Evolutionary conservation across 1,140 invertebrate genomes (phyloP).

Genomic region (Agrilus planipennis): DNA sequence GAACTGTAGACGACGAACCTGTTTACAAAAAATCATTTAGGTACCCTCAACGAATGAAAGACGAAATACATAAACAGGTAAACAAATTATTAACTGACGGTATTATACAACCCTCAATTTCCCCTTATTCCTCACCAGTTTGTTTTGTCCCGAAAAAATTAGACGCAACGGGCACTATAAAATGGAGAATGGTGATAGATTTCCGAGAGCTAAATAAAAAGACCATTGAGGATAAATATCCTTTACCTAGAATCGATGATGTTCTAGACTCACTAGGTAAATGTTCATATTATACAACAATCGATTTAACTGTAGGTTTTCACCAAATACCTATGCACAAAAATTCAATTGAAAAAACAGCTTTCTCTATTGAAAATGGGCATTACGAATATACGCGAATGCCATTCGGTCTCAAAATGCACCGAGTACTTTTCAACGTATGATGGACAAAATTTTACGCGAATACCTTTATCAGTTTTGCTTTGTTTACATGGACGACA

Average conservation of each 20-base stretch:
- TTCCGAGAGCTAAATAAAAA: constrained; percentile 29
- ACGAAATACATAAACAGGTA: no score
- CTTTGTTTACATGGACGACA: constrained; percentile 1
- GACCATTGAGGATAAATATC: constrained; percentile 26
- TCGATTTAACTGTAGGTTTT: constrained; percentile 33
- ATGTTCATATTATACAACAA: constrained; percentile 22
- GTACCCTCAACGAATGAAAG: no score
- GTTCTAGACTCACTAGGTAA: constrained; percentile 24
- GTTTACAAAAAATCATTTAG: no score
- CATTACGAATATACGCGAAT: constrained; percentile 8
- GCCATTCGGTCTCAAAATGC: constrained; percentile 2
- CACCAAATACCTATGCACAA: constrained; percentile 28
- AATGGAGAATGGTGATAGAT: constrained; percentile 28
- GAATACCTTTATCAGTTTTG: not conserved
- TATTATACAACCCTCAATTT: constrained; percentile 7
- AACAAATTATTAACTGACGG: constrained; percentile 13
- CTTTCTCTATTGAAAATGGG: constrained; percentile 5
- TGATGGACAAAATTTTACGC: constrained; percentile 4
- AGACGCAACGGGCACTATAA: no score
- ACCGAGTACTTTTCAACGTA: not conserved
- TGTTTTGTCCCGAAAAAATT: constrained; percentile 16
- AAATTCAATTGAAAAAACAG: constrained; percentile 24
- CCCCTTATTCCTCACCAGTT: constrained; percentile 15
- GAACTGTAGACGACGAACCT: no score
- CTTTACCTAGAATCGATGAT: constrained; percentile 18